Evolutionary conservation across 2,113 vertebrate species (phyloP).

Genomic region (Mionectes macconnelli): DNA sequence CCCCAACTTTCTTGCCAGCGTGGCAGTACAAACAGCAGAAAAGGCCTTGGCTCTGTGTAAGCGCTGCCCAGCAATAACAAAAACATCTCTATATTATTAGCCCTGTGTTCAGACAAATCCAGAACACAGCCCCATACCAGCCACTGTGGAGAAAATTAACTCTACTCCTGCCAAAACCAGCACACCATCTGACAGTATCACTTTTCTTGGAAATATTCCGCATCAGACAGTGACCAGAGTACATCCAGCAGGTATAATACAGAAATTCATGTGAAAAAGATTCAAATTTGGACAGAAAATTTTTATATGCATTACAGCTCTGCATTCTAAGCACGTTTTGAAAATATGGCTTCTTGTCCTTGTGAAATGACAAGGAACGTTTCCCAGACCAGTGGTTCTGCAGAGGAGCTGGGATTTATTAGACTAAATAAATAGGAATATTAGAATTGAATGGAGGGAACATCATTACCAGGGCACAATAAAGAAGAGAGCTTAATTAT

Average conservation of each 20-base stretch:
- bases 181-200: neutral
- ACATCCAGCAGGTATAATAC: neutral
- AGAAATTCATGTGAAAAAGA: neutral
- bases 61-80: neutral
- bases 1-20: neutral
- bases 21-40: accelerated
- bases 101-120: neutral
- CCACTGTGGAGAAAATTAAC: neutral
- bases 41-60: neutral
- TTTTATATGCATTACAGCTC: neutral
- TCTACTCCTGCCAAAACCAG: neutral
- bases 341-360: neutral
- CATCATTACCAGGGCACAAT: neutral
- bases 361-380: neutral
- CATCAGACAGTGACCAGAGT: neutral
- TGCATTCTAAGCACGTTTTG: neutral
- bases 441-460: neutral
- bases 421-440: neutral
- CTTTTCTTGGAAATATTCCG: neutral
- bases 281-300: neutral
- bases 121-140: neutral
- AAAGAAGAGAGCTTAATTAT: neutral
- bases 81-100: accelerated
- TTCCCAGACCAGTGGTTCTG: neutral
- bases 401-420: neutral